Percentiles rank a stretch among this genome's conserved stretches.
Evolutionary conservation across 2,888 invertebrate genomes (phyloP).

Genomic region (Eupithecia subfuscata): DNA sequence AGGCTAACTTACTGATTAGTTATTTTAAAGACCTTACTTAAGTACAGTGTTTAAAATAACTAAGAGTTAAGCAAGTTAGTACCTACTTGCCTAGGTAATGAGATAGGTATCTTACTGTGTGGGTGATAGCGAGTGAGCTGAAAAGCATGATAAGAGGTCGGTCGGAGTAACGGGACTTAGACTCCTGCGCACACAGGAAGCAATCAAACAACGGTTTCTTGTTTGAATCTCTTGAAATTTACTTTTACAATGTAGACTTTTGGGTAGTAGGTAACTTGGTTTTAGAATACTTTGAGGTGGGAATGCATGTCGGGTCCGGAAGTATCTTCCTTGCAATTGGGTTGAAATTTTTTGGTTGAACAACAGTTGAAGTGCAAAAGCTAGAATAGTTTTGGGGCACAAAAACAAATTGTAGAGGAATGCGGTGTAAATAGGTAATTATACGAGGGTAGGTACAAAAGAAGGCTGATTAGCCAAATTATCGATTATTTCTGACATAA

Average conservation of each 20-base stretch:
- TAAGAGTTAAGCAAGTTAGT: neutral
- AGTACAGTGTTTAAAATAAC: neutral
- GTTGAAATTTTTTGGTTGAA: neutral
- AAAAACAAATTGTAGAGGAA: neutral
- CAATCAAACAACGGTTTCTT: slow-evolving; percentile 21
- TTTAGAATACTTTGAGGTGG: neutral
- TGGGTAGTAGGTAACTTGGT: neutral
- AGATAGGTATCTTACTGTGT: slow-evolving; percentile 36
- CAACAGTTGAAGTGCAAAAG: neutral
- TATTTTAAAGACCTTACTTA: no score
- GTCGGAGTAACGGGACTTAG: slow-evolving; percentile 53
- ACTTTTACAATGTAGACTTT: neutral
- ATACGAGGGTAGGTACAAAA: neutral
- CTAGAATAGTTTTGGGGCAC: neutral
- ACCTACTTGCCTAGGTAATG: slow-evolving; percentile 22
- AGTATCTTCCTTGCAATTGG: neutral
- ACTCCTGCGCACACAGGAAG: slow-evolving; percentile 40
- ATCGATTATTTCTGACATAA: no score
- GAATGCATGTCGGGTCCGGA: neutral
- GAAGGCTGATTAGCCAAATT: neutral
- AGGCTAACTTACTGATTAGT: no score
- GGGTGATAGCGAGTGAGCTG: slow-evolving; percentile 45
- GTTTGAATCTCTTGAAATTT: slow-evolving; percentile 19
- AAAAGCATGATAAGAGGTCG: slow-evolving; percentile 59
- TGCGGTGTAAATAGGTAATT: neutral